Base-by-base conservation (phyloP, 2,888 invertebrate genomes). In the Dicycla oo region DNA sequence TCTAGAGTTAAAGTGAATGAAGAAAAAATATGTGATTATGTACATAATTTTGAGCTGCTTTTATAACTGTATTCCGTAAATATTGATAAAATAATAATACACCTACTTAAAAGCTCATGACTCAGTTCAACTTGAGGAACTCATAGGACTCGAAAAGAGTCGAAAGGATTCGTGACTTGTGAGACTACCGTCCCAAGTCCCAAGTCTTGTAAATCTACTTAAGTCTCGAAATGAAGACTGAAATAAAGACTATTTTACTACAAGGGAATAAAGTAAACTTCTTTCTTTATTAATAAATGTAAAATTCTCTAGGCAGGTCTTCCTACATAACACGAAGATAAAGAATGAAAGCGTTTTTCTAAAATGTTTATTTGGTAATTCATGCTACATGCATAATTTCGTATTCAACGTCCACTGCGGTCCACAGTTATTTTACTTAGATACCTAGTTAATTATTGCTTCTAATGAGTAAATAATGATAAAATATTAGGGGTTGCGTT, bases 381-480 rank as follows among this genome's bases (percentile, higher is more conserved):
- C 3, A 34, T 18, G 53, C 4, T 54, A 18, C 11, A 54, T 34
- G 26, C 18, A 43, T 60, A 8, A 23, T 72, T 71, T 57, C 1
- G 20, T 23, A 43, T 60, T 57, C 20, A 49, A 70, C 74, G 78
- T 82, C 78, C 26, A 45, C 45, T 47, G 61, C 49, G 15, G 10
- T 34, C 30, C 80, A 84, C 77, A 84, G 81, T 84, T 80, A 80
- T 88, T 91, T 93, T 90, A 90, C 88, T 91, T 89, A 88, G 87
- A 88, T 76, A 69, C 40, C 11, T 70, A 60, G 68, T 73, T 92
- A 92, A 92, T 93, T 91, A 90, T 89, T 88, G 86, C 81, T 87
- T 89, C 83, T 87, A 85, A 83, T 81, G 85, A 86, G 83, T 88
- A 83, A 88, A 86, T 91, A 90, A 91, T 92, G 91, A 91, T 88